phyloP scores from a whole-genome alignment of 2,113 vertebrate genomes.

The Puma concolor region DNA sequence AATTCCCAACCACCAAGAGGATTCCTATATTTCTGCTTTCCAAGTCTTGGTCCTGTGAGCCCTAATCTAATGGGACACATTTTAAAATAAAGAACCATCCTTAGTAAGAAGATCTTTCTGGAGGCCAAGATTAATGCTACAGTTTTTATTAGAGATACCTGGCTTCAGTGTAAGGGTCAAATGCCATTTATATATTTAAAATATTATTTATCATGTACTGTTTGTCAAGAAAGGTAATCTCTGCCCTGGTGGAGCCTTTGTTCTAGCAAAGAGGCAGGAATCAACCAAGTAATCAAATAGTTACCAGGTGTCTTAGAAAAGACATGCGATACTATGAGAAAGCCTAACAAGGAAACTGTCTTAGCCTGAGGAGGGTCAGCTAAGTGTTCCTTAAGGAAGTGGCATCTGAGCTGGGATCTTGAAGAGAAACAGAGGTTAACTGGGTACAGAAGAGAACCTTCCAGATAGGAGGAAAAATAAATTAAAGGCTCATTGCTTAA shows the following conservation, averaged over 20 bases:
- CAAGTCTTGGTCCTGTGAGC: neutral
- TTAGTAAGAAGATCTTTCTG: neutral
- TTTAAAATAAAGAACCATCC: neutral
- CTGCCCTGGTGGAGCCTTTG: neutral
- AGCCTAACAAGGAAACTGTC: neutral
- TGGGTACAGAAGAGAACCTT: neutral
- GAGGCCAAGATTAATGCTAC: neutral
- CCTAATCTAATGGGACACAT: neutral
- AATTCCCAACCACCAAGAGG: neutral
- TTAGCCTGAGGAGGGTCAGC: neutral
- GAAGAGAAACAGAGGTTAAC: constrained; percentile 2
- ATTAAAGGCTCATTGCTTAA: constrained; percentile 24
- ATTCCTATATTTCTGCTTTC: neutral
- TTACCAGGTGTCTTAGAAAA: neutral
- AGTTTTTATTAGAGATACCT: neutral
- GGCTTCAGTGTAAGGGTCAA: neutral
- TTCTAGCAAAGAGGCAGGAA: neutral
- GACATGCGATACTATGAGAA: neutral
- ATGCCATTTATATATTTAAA: neutral
- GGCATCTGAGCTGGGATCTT: neutral
- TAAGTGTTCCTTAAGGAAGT: neutral
- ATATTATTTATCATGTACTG: neutral
- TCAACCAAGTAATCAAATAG: neutral
- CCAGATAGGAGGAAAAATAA: neutral
- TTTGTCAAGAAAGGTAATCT: constrained; percentile 12